Conservation (phyloP, 2,888 invertebrate genomes). For the Xanthostigma xanthostigma region DNA sequence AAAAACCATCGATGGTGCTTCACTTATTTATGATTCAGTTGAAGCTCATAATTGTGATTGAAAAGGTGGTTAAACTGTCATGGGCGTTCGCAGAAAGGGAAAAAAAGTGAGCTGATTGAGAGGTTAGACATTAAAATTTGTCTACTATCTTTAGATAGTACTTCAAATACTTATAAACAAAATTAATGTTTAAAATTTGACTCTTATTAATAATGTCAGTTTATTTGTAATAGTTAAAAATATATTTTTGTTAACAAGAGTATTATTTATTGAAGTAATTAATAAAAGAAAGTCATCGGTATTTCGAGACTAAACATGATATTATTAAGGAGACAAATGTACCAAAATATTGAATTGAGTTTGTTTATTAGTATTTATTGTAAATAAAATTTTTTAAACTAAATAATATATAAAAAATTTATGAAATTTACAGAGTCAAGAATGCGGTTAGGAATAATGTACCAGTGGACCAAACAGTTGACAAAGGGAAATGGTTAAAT, state of each 20-base stretch:
- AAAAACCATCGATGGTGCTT: slow-evolving; percentile 11
- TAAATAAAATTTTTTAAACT: not conserved
- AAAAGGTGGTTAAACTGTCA: slow-evolving; percentile 13
- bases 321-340: too few species aligned
- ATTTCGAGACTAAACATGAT: too few species aligned
- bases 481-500: slow-evolving; percentile 8
- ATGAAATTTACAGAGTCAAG: slow-evolving; percentile 8
- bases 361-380: not conserved
- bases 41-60: slow-evolving; percentile 13
- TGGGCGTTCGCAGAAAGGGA: slow-evolving; percentile 11
- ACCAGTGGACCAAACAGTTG: slow-evolving; percentile 6
- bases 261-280: not conserved
- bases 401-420: not conserved
- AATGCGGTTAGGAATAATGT: slow-evolving; percentile 7
- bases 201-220: slow-evolving; percentile 1
- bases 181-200: slow-evolving; percentile 1
- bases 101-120: slow-evolving; percentile 12
- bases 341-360: not conserved
- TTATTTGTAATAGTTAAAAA: not conserved
- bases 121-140: slow-evolving; percentile 5
- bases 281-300: too few species aligned
- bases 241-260: not conserved
- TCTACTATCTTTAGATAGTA: not conserved
- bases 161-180: not conserved
- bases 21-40: slow-evolving; percentile 9